Evolutionary conservation across 2,888 invertebrate genomes (phyloP), one percentile per base, ranked within the genome.

Genomic region (Mesoligia furuncula): DNA sequence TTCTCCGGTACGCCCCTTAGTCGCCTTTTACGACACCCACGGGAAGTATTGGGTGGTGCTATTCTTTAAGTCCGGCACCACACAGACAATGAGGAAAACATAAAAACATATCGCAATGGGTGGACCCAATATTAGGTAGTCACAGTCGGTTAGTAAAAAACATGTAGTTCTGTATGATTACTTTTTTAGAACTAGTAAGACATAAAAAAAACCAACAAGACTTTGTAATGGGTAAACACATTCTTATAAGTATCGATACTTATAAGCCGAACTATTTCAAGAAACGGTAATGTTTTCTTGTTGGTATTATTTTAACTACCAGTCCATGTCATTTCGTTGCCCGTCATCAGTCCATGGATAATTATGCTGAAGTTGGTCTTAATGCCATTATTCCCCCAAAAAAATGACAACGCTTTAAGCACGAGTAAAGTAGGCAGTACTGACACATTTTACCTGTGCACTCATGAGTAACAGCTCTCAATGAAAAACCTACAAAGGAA

Each of bases 401-500:
- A 20, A 36, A 15, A 45, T 31, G 9, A 31, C 24, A 24, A 75
- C 0, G 8, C 8, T 75, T 42, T 42, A 0, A 27, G 45, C 1
- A 0, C 1, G 17, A 27, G 5, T 62, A 54, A 62, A 42, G 36
- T 31, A 42, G 8, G 20, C 17, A 64, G 64, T 24, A 54, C 31
- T n/a, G 9, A n/a, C 15, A 54, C 24, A 17, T 66, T 66, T 69
- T 5, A 54, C 42, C 24, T 17, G 24, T 17, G 5, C 15, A 7
- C 0, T 36, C 5, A 36, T 36, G 36, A 62, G 4, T 64, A 64
- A n/a, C 6, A 51, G n/a, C 27, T 66, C 54, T 66, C 20, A 57
- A 67, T 67, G 31, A 73, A 80, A 77, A 73, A 68, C 42, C 17
- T 42, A 48, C 36, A 57, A 68, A 66, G 45, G 9, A n/a, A 8